phyloP scores from a whole-genome alignment of 2,888 invertebrate species.

The Sussaba pulchella region DNA sequence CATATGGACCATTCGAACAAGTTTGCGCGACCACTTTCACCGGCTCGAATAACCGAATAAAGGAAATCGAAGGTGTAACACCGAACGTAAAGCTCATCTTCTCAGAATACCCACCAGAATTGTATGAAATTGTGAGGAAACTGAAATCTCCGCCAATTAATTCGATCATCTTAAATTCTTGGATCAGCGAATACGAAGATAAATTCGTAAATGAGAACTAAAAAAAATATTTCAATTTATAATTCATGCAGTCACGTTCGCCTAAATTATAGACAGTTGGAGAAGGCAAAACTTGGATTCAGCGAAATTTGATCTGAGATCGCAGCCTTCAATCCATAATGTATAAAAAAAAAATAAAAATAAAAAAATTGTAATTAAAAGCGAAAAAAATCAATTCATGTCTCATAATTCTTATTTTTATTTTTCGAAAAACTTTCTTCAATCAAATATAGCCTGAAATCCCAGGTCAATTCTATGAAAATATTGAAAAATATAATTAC shows the following conservation, averaged over 20 bases:
- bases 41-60: slow-evolving; percentile 32
- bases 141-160: neutral
- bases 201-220: neutral
- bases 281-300: no score
- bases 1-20: slow-evolving; percentile 58
- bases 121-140: neutral
- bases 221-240: neutral
- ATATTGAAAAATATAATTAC: no score
- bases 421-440: no score
- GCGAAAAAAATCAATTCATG: no score
- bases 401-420: no score
- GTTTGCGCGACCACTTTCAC: slow-evolving; percentile 60
- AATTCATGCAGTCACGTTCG: neutral
- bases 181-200: neutral
- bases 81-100: slow-evolving; percentile 36
- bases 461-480: no score
- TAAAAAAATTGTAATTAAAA: no score
- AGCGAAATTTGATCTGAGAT: no score
- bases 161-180: neutral
- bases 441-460: no score
- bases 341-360: no score
- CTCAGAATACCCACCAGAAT: neutral
- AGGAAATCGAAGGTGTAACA: slow-evolving; percentile 58
- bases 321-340: no score
- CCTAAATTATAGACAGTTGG: no score